These are phyloP conservation scores for Zaprionus gabonicus DNA, from an alignment of 1,140 invertebrate species.

Conservation along the genomic window DNA sequence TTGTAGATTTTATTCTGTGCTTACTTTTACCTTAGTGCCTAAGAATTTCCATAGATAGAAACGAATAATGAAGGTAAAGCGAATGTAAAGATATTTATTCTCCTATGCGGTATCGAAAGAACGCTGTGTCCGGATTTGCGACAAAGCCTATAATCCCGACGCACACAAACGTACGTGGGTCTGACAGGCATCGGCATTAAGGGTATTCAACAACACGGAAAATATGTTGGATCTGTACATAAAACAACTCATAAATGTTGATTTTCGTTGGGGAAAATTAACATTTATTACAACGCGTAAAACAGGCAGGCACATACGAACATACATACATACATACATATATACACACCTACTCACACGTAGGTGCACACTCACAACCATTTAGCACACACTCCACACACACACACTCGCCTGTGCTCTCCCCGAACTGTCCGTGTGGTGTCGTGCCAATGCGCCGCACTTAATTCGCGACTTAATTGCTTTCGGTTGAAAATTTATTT, in stretches of 20 bases:
- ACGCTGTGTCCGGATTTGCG: neutral
- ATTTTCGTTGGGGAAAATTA: conserved; percentile 84
- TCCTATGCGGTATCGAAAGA: neutral
- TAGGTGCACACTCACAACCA: conserved; percentile 2
- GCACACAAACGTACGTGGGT: neutral
- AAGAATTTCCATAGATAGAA: neutral
- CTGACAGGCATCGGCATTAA: conserved; percentile 40
- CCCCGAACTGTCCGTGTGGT: conserved; percentile 42
- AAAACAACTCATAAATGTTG: conserved; percentile 84
- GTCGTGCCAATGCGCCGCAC: conserved; percentile 70
- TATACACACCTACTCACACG: neutral
- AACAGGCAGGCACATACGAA: conserved; percentile 72
- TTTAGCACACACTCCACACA: conserved; percentile 19
- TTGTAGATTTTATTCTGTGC: neutral
- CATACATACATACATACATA: conserved; percentile 1
- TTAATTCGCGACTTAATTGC: conserved; percentile 84
- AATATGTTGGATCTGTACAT: conserved; percentile 78
- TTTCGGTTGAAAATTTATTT: conserved; percentile 84
- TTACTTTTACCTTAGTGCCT: neutral
- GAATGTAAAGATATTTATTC: neutral
- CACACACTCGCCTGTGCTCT: conserved; percentile 37
- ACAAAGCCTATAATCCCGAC: conserved; percentile 55
- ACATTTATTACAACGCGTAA: conserved; percentile 84
- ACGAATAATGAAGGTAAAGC: neutral
- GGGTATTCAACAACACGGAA: conserved; percentile 70